These are phyloP conservation scores for Drosophila auraria DNA, from an alignment of 1,140 invertebrate species.

Conservation along the genomic window DNA sequence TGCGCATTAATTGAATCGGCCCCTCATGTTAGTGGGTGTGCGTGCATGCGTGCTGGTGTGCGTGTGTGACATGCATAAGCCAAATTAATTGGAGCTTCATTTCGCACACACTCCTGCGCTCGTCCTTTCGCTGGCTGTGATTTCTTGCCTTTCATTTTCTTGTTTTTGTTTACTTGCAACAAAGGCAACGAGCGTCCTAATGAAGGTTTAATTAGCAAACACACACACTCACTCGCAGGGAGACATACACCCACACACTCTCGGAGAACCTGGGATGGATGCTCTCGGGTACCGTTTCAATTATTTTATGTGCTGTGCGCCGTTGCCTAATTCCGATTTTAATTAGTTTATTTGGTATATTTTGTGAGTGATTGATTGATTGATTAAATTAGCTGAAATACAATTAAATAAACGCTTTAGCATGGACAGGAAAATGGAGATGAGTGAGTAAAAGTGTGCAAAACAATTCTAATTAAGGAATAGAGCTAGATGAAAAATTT, in stretches of 20 bases:
- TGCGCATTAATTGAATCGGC: conserved; percentile 79
- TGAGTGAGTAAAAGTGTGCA: neutral
- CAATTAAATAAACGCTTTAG: conserved; percentile 31
- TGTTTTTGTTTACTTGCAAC: conserved; percentile 72
- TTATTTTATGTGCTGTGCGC: conserved; percentile 47
- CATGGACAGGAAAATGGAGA: neutral
- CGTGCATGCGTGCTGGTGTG: conserved; percentile 32
- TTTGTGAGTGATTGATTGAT: conserved; percentile 73
- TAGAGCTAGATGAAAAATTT: neutral
- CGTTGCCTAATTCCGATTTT: conserved; percentile 75
- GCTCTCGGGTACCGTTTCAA: conserved; percentile 48
- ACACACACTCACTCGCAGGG: conserved; percentile 37
- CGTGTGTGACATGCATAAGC: conserved; percentile 77
- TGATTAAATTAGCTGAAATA: conserved; percentile 65
- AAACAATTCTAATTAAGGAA: neutral
- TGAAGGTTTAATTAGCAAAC: conserved; percentile 81
- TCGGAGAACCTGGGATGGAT: neutral
- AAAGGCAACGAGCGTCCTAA: conserved; percentile 64
- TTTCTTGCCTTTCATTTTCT: conserved; percentile 47
- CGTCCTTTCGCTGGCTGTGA: conserved; percentile 55
- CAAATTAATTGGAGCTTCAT: conserved; percentile 78
- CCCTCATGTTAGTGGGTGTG: conserved; percentile 39
- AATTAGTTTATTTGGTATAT: conserved; percentile 77
- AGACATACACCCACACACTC: conserved; percentile 12
- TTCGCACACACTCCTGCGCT: conserved; percentile 47